A percentile compares a stretch with the other conserved stretches of the same genome.
These are phyloP conservation scores for Euborellia annulipes DNA, from an alignment of 1,140 invertebrate genomes.

Conservation along the genomic window DNA sequence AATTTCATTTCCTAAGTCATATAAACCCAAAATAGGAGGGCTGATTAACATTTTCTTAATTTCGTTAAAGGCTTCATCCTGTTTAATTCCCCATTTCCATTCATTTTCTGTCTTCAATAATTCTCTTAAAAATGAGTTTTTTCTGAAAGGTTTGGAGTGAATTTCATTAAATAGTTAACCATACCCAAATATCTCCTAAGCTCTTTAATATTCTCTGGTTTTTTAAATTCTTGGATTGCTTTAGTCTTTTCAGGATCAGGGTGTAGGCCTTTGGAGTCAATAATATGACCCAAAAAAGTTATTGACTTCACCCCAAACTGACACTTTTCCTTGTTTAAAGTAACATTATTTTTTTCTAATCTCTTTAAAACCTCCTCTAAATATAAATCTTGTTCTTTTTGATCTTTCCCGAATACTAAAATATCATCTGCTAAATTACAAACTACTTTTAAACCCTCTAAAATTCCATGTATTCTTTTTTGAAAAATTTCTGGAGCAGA, in stretches of 20 bases:
- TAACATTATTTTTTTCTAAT: constrained; percentile 12
- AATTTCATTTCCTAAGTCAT: constrained; percentile 12
- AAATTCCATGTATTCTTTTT: not conserved
- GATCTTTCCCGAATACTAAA: constrained; percentile 2
- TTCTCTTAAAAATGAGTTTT: no score
- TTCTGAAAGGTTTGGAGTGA: no score
- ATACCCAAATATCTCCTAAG: constrained; percentile 22
- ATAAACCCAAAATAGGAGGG: constrained; percentile 15
- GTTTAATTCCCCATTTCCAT: not conserved
- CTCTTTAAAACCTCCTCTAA: not conserved
- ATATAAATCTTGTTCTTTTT: constrained; percentile 1
- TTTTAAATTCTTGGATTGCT: constrained; percentile 19
- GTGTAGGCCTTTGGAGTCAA: constrained; percentile 19
- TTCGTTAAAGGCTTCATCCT: not conserved
- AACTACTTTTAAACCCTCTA: not conserved
- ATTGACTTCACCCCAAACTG: constrained; percentile 8
- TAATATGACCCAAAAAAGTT: constrained; percentile 22
- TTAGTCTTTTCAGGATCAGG: constrained; percentile 15
- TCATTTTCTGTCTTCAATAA: not conserved
- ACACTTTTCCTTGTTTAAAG: constrained; percentile 8
- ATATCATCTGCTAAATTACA: not conserved
- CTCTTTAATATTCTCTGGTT: constrained; percentile 18
- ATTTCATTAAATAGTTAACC: constrained; percentile 4
- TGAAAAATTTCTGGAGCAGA: constrained; percentile 2
- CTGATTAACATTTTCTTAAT: not conserved